Base-by-base conservation (phyloP, 2,113 vertebrate species). In the Amazona guildingii region DNA sequence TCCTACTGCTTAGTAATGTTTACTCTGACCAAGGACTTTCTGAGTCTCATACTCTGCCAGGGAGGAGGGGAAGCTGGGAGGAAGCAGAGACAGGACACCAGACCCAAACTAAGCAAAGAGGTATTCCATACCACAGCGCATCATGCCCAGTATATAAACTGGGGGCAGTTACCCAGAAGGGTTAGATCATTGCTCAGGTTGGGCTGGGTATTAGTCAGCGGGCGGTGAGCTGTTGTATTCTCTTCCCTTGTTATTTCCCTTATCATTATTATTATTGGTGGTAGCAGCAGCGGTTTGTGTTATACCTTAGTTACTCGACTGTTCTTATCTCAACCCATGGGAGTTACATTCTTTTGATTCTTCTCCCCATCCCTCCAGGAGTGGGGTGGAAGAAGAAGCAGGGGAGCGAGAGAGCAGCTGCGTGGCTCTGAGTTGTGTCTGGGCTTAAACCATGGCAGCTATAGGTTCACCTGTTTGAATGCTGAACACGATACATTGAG, bases 201-300 rank as follows among this genome's bases (percentile, higher is more conserved):
- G 2, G 29, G 29, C 11, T 33, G 29, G 7, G 29, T 33, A 55
- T 33, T 18, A 2, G 18, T 55, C 18, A 8, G 7, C 1, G 2
- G 54, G 54, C 33, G 18, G 29, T 33, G 54, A 55, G 54, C 18
- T 3, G 54, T 33, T 55, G 54, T 55, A 13, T 55, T 55, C 29
- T 13, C 29, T 55, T 55, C 29, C 29, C 29, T 33, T 33, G 54
- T 55, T 55, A 55, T 55, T 55, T 12, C 29, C 29, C 17, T 55
- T 33, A 19, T 19, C 29, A 19, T 55, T 33, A 13, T 55, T 55
- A 55, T 55, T 33, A 20, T 19, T 33, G 54, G 29, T 13, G 29
- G 54, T 55, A 55, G 54, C 54, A 20, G 54, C 3, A 55, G 54
- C 20, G 7, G 5, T 55, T n/a, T 57, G 55, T 13, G 31, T n/a